A percentile compares a stretch with the other conserved stretches of the same genome.
Evolutionary conservation across 2,888 invertebrate genomes (phyloP).

Genomic region (Osedax frankpressi): DNA sequence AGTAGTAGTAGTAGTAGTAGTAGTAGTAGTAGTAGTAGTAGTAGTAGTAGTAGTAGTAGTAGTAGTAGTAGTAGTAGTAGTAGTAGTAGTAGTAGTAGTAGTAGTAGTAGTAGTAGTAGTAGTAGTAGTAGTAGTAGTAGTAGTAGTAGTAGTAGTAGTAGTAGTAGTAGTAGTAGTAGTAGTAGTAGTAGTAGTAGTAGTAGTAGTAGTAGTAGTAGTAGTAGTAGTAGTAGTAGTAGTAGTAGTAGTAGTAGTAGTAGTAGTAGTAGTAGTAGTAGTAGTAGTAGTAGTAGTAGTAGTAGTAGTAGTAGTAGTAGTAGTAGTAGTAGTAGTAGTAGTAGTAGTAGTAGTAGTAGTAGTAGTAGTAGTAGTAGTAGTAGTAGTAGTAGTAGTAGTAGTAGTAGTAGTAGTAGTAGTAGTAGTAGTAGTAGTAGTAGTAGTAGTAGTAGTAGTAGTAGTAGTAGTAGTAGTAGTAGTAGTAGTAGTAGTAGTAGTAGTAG

Average conservation of each 20-base stretch:
- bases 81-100: not conserved
- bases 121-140: not conserved
- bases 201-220: not conserved
- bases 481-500: not conserved
- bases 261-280: not conserved
- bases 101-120: not conserved
- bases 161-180: not conserved
- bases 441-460: not conserved
- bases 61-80: not conserved
- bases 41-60: not conserved
- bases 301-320: not conserved
- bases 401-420: not conserved
- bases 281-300: not conserved
- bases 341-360: not conserved
- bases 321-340: not conserved
- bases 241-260: not conserved
- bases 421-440: not conserved
- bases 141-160: not conserved
- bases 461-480: not conserved
- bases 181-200: not conserved
- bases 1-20: not conserved
- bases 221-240: not conserved
- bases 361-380: not conserved
- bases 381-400: not conserved
- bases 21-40: not conserved